Evolutionary conservation across 2,888 invertebrate species (phyloP).

Genomic region (Clepsis dumicolana): DNA sequence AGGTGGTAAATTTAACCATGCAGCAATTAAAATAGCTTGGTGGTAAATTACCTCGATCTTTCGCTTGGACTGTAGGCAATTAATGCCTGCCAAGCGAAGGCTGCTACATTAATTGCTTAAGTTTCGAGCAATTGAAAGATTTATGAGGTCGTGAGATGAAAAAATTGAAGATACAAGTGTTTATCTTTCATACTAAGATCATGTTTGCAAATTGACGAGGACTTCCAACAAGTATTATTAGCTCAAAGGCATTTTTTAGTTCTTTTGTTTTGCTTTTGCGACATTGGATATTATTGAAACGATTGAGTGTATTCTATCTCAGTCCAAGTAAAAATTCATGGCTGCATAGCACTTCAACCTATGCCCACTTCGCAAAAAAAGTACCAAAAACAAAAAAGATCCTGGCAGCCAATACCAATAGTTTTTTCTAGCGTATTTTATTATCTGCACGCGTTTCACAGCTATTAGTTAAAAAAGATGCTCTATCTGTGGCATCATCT

Average conservation of each 20-base stretch:
- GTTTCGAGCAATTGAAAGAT: slow-evolving; percentile 14
- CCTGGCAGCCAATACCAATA: no score
- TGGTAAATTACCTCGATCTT: slow-evolving; percentile 18
- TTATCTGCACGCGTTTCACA: background rate
- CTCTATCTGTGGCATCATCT: slow-evolving; percentile 31
- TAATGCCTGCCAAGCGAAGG: slow-evolving; percentile 9
- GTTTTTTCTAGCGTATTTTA: background rate
- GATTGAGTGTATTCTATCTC: no score
- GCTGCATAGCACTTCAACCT: no score
- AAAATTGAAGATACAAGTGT: background rate
- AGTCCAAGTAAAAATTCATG: no score
- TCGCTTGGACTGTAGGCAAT: slow-evolving; percentile 13
- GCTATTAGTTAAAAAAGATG: background rate
- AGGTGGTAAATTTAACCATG: slow-evolving; percentile 14
- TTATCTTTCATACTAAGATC: no score
- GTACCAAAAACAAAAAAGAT: no score
- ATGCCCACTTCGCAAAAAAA: no score
- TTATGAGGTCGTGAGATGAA: slow-evolving; percentile 2
- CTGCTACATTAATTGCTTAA: slow-evolving; percentile 26
- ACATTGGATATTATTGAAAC: no score
- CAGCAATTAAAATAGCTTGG: slow-evolving; percentile 15
- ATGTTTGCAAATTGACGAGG: no score
- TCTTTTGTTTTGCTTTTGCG: no score
- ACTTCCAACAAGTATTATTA: no score
- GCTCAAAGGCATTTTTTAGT: no score